These are phyloP conservation scores for Dicerorhinus sumatrensis DNA, from an alignment of 2,113 vertebrate species.

Conservation along the genomic window DNA sequence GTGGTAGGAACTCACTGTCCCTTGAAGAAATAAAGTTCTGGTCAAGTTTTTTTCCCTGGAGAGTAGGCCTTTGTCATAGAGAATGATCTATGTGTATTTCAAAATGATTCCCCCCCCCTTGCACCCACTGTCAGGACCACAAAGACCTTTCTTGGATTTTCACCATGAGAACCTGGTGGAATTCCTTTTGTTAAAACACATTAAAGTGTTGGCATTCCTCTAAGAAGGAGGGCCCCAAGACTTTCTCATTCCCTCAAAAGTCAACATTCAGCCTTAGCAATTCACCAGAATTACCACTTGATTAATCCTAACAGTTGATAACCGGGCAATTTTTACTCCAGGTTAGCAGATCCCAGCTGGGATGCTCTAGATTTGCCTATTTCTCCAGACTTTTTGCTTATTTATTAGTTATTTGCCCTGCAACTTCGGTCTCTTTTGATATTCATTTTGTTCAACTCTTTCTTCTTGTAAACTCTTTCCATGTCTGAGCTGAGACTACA, in stretches of 20 bases:
- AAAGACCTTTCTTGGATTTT: background rate
- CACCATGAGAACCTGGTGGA: background rate
- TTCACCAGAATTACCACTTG: background rate
- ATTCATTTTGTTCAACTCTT: background rate
- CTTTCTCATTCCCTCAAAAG: background rate
- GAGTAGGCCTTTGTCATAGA: background rate
- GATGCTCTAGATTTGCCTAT: accelerated
- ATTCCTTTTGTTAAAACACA: too few relatives aligned
- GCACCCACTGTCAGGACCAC: background rate
- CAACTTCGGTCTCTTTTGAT: too few relatives aligned
- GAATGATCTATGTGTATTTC: background rate
- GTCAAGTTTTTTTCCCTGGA: background rate
- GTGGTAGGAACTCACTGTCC: too few relatives aligned
- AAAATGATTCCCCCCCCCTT: too few relatives aligned
- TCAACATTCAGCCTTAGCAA: background rate
- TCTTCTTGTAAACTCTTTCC: background rate
- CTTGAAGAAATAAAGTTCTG: background rate
- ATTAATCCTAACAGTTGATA: background rate
- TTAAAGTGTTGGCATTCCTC: background rate
- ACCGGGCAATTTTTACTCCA: background rate
- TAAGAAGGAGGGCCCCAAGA: background rate
- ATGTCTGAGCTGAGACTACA: background rate
- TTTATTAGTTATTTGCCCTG: too few relatives aligned
- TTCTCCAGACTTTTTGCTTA: too few relatives aligned
- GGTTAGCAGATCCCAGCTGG: accelerated